Percentiles rank a stretch among this genome's conserved stretches.
These are phyloP conservation scores for Ochotona curzoniae DNA, from an alignment of 2,113 vertebrate genomes.

Conservation along the genomic window DNA sequence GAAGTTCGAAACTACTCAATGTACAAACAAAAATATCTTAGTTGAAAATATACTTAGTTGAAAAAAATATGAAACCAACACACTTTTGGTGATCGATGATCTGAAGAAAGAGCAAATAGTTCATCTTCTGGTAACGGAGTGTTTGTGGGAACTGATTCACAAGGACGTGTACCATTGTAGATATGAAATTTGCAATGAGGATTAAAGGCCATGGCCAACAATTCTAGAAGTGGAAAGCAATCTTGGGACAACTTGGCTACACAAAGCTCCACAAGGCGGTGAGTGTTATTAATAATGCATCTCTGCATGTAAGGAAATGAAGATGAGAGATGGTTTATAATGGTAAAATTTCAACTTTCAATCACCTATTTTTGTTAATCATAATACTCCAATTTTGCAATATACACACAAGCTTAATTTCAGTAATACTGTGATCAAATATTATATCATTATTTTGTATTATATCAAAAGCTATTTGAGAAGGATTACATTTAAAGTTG, in stretches of 20 bases:
- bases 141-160: conserved; percentile 97
- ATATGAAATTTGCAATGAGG: conserved; percentile 99
- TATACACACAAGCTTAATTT: background rate
- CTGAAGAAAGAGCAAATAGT: conserved; percentile 97
- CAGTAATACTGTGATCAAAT: background rate
- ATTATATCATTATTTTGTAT: background rate
- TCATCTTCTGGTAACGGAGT: conserved; percentile 98
- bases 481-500: background rate
- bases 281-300: conserved; percentile 99
- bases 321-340: background rate
- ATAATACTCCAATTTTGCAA: background rate
- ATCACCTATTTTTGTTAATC: background rate
- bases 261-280: conserved; percentile 98
- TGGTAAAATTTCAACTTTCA: background rate
- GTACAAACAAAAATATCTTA: background rate
- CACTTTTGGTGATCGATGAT: conserved; percentile 98
- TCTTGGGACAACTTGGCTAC: conserved; percentile 99
- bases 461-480: background rate
- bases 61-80: conserved; percentile 72
- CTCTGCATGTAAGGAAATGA: conserved; percentile 86
- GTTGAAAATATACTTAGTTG: background rate
- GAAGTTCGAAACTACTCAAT: too few species aligned
- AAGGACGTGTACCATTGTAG: conserved; percentile 99
- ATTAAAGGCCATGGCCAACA: conserved; percentile 99
- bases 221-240: conserved; percentile 99